Conservation (phyloP, 2,888 invertebrate genomes). For the Zhengitettix transpicula region DNA sequence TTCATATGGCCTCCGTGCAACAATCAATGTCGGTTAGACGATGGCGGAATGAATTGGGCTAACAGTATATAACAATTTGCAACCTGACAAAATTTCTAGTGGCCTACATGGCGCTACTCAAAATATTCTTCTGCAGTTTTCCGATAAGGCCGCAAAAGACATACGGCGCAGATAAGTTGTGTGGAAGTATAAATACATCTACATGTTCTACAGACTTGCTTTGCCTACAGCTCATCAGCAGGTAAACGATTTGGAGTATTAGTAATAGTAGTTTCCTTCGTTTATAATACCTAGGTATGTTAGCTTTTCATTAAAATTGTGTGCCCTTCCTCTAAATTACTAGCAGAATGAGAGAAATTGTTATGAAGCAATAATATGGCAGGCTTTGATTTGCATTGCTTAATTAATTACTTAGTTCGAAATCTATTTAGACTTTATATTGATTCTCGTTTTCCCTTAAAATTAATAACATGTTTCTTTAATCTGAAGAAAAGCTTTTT, state of each 20-base stretch:
- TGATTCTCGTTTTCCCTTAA: conserved; percentile 11
- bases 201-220: conserved; percentile 13
- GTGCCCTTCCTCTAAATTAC: conserved; percentile 11
- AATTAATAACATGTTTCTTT: conserved; percentile 11
- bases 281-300: conserved; percentile 4
- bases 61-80: conserved; percentile 5
- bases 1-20: conserved; percentile 1
- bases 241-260: conserved; percentile 11
- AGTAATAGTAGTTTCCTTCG: conserved; percentile 11
- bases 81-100: conserved; percentile 5
- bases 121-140: conserved; percentile 9
- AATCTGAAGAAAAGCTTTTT: conserved; percentile 11
- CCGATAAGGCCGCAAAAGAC: conserved; percentile 1
- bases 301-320: conserved; percentile 11
- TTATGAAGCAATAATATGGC: conserved; percentile 12
- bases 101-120: conserved; percentile 8
- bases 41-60: conserved; percentile 8
- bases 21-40: conserved; percentile 1
- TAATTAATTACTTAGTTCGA: conserved; percentile 13
- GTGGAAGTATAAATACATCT: conserved; percentile 11
- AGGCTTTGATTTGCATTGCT: conserved; percentile 14
- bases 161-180: not conserved
- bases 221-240: conserved; percentile 12
- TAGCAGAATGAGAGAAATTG: conserved; percentile 9
- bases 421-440: conserved; percentile 13